Evolutionary conservation across 1,140 invertebrate genomes (phyloP), one percentile per base, ranked within the genome.

Genomic region (Drosophila sp.): DNA sequence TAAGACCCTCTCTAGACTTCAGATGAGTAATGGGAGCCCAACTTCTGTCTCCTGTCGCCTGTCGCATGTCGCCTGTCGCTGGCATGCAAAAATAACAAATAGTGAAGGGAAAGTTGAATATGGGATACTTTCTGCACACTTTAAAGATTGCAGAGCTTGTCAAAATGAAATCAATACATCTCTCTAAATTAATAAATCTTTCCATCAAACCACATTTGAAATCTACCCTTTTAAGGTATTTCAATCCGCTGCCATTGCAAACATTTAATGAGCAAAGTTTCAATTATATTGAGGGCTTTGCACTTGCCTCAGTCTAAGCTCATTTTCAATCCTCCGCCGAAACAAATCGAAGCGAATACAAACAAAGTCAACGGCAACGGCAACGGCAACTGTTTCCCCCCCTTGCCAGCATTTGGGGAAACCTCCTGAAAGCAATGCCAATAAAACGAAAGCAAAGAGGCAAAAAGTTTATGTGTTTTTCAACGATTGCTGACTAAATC

Each of bases 181-280:
- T 13, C 6, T 29, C 13, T 50, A 8, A 25, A 7, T 50, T 8
- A 32, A 13, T 32, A 27, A 6, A 45, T 7, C 16, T 4, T 18
- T 21, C 34, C n/a, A 14, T 25, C 21, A 41, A 16, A 63, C 34
- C 36, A 32, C 21, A 13, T 7, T 21, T 11, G 9, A 53, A 34
- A 18, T 8, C 59, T 34, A 64, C 38, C 40, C 34, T 46, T 59
- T 61, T 18, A 48, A 25, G 3, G 53, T 51, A 54, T 71, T 73
- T 50, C 9, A 45, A 7, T 25, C 13, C 43, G 59, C 46, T 64
- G 40, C 70, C 75, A 78, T 72, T 51, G 46, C 40, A 41, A 51
- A 51, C 54, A 83, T 89, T 89, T 87, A 89, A 87, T 87, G 83
- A 83, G 83, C 54, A 87, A 87, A 87, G 83, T 87, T 87, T 87